Base-by-base conservation (phyloP, 2,888 invertebrate species). In the Caenorhabditis angaria region DNA sequence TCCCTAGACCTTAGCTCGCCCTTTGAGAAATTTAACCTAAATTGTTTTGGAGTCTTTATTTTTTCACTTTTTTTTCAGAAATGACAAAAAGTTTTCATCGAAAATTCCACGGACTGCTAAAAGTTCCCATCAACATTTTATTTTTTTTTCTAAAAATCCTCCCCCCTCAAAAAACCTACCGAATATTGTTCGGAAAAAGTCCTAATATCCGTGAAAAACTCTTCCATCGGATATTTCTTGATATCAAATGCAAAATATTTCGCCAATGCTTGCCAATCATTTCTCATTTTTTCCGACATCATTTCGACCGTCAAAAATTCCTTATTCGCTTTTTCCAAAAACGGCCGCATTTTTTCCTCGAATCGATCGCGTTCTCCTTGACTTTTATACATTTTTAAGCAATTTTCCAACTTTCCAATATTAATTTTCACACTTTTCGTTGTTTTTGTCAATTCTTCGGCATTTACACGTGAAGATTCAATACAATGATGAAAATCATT, bases 181-280 rank as follows among this genome's bases (percentile, higher is more conserved):
- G 92, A 89, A 88, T 96, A 97, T 28, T 93, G 91, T 87, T 95
- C 94, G 88, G 95, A 95, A 88, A 99, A 99, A 0, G 92, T 92
- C 89, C 95, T 96, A 76, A 99, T 91, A 87, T 99, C 97, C 0
- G 91, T 91, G 88, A 97, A 96, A 90, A 97, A 95, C 88, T 97
- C 97, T 87, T 97, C 97, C 81, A 96, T 91, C 0, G 93, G 92
- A 87, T 97, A 97, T 88, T 97, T 97, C 77, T 92, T 92, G 8
- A 93, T 92, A 87, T 97, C 96, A 88, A 97, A 97, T 1, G 93
- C 91, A 88, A 92, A 97, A 88, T 93, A 97, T 84, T 95, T 95
- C 0, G 94, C 92, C 12, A 97, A 89, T 57, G 93, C 93, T 3
- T 91, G 91, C 89, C 93, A 97, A 0, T 94, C 89, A 12, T 91